Percentiles rank a stretch among this genome's conserved stretches.
These are phyloP conservation scores for Lasiommata megera DNA, from an alignment of 2,888 invertebrate species.

Conservation along the genomic window DNA sequence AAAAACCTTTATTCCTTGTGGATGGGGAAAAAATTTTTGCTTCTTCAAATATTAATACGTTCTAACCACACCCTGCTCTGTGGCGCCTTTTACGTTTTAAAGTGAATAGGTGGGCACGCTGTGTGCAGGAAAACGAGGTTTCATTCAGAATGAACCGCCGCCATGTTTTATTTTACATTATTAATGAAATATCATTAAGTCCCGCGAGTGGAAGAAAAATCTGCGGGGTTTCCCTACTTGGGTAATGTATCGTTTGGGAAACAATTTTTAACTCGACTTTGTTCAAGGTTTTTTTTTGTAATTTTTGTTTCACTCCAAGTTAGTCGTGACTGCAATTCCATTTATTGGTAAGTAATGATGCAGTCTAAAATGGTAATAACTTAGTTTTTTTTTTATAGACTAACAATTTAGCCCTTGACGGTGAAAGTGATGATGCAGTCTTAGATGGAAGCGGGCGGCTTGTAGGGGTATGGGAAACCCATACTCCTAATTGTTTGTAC, in stretches of 20 bases:
- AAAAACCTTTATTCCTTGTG: not conserved
- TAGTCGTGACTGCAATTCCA: too few relatives aligned
- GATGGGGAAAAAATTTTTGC: conserved; percentile 1
- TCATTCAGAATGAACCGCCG: conserved; percentile 51
- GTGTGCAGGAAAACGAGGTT: conserved; percentile 59
- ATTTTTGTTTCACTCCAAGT: too few relatives aligned
- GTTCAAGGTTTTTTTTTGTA: too few relatives aligned
- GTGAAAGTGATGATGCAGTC: too few relatives aligned
- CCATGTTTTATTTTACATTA: conserved; percentile 45
- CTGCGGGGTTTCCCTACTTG: not conserved
- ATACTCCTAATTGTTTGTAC: too few relatives aligned
- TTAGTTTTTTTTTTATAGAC: too few relatives aligned
- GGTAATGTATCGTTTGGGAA: not conserved
- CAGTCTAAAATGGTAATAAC: too few relatives aligned
- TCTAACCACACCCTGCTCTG: conserved; percentile 40
- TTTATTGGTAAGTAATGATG: too few relatives aligned
- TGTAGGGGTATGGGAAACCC: too few relatives aligned
- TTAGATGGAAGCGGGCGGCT: too few relatives aligned
- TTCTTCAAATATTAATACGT: conserved; percentile 16
- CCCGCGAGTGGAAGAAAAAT: not conserved
- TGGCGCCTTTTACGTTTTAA: conserved; percentile 60
- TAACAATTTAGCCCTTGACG: too few relatives aligned
- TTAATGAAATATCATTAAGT: conserved; percentile 41
- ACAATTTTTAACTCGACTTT: not conserved
- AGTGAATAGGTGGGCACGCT: conserved; percentile 63